Base-by-base conservation (phyloP, 2,113 vertebrate species). In the Guaruba guarouba region DNA sequence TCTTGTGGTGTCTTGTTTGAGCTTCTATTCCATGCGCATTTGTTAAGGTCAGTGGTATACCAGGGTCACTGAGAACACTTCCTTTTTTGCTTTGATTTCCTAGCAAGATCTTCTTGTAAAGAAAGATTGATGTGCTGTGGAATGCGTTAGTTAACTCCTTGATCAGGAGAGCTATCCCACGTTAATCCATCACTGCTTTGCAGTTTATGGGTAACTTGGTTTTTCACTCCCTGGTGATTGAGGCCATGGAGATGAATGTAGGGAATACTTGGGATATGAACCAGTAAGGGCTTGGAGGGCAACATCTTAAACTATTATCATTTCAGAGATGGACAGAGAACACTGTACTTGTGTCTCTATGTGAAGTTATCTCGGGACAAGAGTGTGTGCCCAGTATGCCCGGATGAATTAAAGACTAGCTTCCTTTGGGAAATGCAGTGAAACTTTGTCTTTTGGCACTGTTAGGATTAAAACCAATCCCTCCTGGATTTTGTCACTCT, bases 151-250 rank as follows among this genome's bases (percentile, higher is more conserved):
- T 83, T 81, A 93, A 91, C 74, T 78, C 35, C 14, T 89, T 57
- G 43, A 57, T 81, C 46, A 17, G 67, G 84, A 79, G 77, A 83
- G 74, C 80, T 93, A 76, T 43, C 74, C 82, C 93, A 61, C 43
- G 48, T 85, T 61, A 75, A 79, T 91, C 68, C 76, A 49, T 79
- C 59, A 17, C 66, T 74, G 57, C 91, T 96, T 95, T 94, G 85
- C 96, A 94, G 74, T 86, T 74, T 86, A 3, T 61, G 75, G 64
- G 27, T 82, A 63, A 41, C 68, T 69, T 74, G 62, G 2, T 25
- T 79, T 94, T 86, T 91, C 79, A 20, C 85, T 76, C 6, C 39
- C 43, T 96, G 88, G 51, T 83, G 61, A 86, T 67, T 78, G 92
- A 87, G 76, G 73, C 71, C 66, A 5, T 54, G 85, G 71, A 77